phyloP scores from a whole-genome alignment of 2,797 vertebrate genomes.

The Heterohyrax brucei region DNA sequence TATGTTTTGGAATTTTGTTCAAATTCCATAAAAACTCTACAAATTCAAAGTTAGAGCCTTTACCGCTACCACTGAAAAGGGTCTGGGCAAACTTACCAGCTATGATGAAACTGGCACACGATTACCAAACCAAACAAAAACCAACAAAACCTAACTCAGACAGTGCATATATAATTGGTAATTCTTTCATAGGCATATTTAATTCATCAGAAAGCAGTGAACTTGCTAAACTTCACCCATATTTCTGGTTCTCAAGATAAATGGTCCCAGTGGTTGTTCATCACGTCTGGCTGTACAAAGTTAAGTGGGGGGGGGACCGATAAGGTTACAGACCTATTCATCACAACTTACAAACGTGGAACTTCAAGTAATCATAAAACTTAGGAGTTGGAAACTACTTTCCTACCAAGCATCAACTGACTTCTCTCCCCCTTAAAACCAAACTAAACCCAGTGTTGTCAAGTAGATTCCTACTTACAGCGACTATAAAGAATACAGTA shows the following conservation, averaged over 20 bases:
- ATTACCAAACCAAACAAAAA: constrained; percentile 5
- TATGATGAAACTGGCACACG: neutral
- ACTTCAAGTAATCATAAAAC: neutral
- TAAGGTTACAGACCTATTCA: neutral
- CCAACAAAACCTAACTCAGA: constrained; percentile 3
- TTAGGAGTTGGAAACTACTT: constrained; percentile 36
- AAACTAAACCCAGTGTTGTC: too few species aligned
- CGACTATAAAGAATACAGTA: too few species aligned
- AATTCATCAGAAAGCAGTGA: neutral
- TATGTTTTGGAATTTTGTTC: constrained; percentile 26
- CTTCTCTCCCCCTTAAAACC: neutral
- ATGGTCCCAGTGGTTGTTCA: neutral
- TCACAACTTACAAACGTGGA: constrained; percentile 26
- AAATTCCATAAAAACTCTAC: constrained; percentile 42
- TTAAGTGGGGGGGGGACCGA: neutral
- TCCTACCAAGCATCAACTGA: constrained; percentile 27
- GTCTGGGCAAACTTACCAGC: neutral
- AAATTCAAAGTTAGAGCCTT: constrained; percentile 18
- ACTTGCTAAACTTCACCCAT: constrained; percentile 13
- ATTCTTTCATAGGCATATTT: constrained; percentile 31
- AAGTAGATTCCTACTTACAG: too few species aligned
- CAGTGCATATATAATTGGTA: neutral
- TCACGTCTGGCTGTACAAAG: neutral
- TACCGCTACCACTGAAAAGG: neutral
- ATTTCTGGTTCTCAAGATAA: constrained; percentile 53